phyloP scores from a whole-genome alignment of 2,888 invertebrate species.

The Mythimna lalbum region DNA sequence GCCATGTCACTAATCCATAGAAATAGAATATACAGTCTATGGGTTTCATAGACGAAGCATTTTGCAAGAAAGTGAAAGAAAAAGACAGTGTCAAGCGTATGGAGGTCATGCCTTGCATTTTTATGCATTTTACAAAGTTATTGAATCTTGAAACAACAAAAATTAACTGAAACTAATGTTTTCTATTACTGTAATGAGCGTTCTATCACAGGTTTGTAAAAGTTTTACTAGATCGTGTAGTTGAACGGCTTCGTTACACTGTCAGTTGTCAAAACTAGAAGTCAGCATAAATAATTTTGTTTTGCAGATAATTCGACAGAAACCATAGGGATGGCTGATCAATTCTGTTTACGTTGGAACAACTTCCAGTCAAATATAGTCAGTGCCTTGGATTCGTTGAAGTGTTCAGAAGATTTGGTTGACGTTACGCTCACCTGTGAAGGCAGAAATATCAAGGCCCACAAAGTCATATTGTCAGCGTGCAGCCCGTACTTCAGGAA shows the following conservation, averaged over 20 bases:
- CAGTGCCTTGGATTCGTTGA: conserved; percentile 92
- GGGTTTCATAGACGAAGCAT: conserved; percentile 42
- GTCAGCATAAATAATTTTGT: conserved; percentile 71
- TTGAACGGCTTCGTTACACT: conserved; percentile 54
- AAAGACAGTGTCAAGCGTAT: conserved; percentile 83
- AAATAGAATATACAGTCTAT: conserved; percentile 30
- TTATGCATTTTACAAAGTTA: conserved; percentile 78
- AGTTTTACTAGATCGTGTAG: conserved; percentile 32
- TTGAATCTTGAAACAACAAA: conserved; percentile 60
- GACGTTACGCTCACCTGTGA: conserved; percentile 94
- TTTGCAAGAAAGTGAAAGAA: conserved; percentile 79
- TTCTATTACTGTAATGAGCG: conserved; percentile 73
- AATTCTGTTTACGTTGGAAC: conserved; percentile 94
- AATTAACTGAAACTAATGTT: conserved; percentile 69
- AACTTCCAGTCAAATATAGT: conserved; percentile 93
- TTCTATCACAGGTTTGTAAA: conserved; percentile 69
- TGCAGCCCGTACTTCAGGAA: conserved; percentile 94
- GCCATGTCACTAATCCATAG: neutral
- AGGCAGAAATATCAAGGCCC: conserved; percentile 93
- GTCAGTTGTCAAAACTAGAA: conserved; percentile 73
- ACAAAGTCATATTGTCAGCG: conserved; percentile 94
- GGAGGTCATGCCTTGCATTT: conserved; percentile 90
- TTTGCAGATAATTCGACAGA: conserved; percentile 76
- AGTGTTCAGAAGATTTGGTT: conserved; percentile 93
- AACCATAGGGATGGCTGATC: conserved; percentile 90